Evolutionary conservation across 2,888 invertebrate species (phyloP), one percentile per base, ranked within the genome.

Genomic region (Lithodes maja): DNA sequence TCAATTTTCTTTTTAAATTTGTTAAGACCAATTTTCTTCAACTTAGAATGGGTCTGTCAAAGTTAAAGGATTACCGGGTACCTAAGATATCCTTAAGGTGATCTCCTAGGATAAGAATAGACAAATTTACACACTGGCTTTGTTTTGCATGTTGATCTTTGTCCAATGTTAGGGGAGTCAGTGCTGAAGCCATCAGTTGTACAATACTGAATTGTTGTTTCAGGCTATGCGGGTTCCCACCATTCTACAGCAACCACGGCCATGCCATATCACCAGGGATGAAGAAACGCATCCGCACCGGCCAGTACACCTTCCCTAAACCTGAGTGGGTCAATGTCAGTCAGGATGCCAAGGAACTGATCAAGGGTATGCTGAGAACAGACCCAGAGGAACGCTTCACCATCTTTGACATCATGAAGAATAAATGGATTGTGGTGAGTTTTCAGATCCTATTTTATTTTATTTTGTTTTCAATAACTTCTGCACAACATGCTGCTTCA

Each of bases 191-290:
- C 33, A 33, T 33, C 33, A 33, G 33, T 33, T 33, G 33, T 33
- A 33, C 33, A 33, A 33, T 33, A 33, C 33, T 33, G 0, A 33
- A 33, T 33, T 33, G 33, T 33, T 33, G 33, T 61, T 5, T 61
- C 92, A 92, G 95, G 91, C 95, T 99, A 91, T 99, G 99, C 94
- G 99, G 99, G 0, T 99, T 99, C 94, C 99, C 99, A 7, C 99
- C 99, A 0, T 99, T 99, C 94, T 99, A 99, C 94, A 99, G 99
- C 93, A 98, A 98, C 94, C 98, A 99, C 93, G 99, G 99, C 0
- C 95, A 98, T 85, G 98, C 99, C 69, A 99, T 99, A 94, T 99
- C 99, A 0, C 99, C 99, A 0, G 99, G 99, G 3, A 99, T 99
- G 99, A 99, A 99, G 94, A 98, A 97, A 94, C 95, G 98, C 91